Evolutionary conservation across 2,888 invertebrate genomes (phyloP).

Genomic region (Alentia gelatinosa): DNA sequence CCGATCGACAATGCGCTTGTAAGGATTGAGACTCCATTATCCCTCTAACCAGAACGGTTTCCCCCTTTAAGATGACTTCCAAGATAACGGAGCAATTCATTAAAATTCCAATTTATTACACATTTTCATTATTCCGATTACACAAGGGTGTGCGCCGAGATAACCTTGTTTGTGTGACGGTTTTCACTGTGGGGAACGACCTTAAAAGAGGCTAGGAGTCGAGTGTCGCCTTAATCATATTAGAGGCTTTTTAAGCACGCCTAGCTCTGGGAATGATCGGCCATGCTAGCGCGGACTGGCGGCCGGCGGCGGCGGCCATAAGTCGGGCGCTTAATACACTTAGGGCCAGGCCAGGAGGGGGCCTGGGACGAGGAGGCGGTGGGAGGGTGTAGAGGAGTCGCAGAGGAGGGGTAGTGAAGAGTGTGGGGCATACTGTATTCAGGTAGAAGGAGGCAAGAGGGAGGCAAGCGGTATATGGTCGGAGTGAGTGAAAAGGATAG

Average conservation of each 20-base stretch:
- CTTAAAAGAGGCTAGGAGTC: not conserved
- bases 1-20: too few relatives aligned
- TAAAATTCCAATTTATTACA: constrained; percentile 1
- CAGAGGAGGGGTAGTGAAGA: not conserved
- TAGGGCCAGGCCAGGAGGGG: not conserved
- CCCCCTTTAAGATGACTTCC: not conserved
- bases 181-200: not conserved
- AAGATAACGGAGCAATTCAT: not conserved
- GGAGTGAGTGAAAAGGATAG: too few relatives aligned
- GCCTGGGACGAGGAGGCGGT: not conserved
- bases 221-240: not conserved
- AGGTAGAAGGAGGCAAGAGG: too few relatives aligned
- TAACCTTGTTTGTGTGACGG: not conserved
- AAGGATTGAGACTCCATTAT: too few relatives aligned
- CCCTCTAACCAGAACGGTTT: not conserved
- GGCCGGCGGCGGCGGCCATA: not conserved
- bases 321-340: not conserved
- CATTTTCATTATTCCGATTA: not conserved
- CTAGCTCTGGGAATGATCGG: not conserved
- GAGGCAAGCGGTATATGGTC: too few relatives aligned
- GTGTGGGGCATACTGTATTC: not conserved
- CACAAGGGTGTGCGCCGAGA: not conserved
- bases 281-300: not conserved
- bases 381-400: too few relatives aligned
- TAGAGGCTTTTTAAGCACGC: not conserved